Conservation (phyloP, 2,113 vertebrate genomes). For the Cottus gobio region DNA sequence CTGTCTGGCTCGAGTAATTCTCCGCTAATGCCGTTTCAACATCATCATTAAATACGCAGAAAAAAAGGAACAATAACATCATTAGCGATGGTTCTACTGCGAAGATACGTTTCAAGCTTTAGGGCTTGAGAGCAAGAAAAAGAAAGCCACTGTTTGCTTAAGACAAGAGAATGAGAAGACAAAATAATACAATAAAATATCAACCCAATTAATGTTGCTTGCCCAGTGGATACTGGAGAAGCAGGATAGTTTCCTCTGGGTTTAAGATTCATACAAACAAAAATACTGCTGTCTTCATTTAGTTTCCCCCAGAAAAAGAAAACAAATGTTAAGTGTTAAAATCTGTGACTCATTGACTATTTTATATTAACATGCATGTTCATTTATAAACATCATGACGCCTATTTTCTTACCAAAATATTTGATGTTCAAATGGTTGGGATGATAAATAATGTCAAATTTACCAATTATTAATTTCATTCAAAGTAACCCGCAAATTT, state of each 20-base stretch:
- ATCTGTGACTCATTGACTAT: background rate
- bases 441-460: background rate
- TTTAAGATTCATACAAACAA: conserved; percentile 13
- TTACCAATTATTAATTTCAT: background rate
- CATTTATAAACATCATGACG: background rate
- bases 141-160: conserved; percentile 38
- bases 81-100: conserved; percentile 7
- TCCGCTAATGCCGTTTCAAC: conserved; percentile 26
- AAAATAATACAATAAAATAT: background rate
- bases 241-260: background rate
- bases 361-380: background rate
- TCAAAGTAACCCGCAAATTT: background rate
- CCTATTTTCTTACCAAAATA: background rate
- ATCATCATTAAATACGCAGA: conserved; percentile 29
- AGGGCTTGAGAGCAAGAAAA: background rate
- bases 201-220: conserved; percentile 25
- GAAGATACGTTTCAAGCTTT: conserved; percentile 7
- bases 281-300: background rate
- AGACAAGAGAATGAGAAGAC: conserved; percentile 9
- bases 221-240: background rate
- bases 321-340: background rate
- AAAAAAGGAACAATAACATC: conserved; percentile 35
- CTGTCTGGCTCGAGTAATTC: conserved; percentile 8
- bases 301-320: background rate
- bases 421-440: background rate